phyloP scores from a whole-genome alignment of 53 echinoderm and acorn worm species.

The Paracentrotus lividus region DNA sequence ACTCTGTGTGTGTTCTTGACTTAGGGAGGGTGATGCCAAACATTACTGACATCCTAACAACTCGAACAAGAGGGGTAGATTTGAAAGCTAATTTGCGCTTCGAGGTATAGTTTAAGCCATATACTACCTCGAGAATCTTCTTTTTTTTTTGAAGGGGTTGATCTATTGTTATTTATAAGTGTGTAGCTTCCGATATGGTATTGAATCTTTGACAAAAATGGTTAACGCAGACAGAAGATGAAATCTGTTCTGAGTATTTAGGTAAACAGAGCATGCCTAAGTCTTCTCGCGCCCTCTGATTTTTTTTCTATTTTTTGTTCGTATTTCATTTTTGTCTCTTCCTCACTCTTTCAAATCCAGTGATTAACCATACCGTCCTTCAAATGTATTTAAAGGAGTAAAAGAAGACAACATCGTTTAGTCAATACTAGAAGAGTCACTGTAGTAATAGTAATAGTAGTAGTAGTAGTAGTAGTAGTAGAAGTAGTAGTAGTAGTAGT shows the following conservation, averaged over 20 bases:
- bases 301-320: not conserved
- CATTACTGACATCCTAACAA: constrained; percentile 46
- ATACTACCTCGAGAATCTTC: not conserved
- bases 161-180: constrained; percentile 22
- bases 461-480: constrained; percentile 41
- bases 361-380: not conserved
- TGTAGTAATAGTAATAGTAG: constrained; percentile 14
- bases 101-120: not conserved
- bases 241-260: constrained; percentile 26
- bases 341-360: not conserved
- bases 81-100: constrained; percentile 4
- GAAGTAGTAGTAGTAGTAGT: constrained; percentile 26
- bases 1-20: constrained; percentile 2
- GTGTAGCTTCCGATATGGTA: not conserved
- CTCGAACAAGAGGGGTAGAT: not conserved
- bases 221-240: not conserved
- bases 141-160: not conserved
- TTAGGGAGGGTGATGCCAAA: not conserved
- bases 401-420: too few species aligned
- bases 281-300: not conserved
- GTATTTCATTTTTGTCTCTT: not conserved
- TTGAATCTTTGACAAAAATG: not conserved
- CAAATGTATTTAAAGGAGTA: too few species aligned
- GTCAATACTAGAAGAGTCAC: too few species aligned
- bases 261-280: constrained; percentile 1